phyloP scores from a whole-genome alignment of 2,113 vertebrate species.

The Orycteropus afer region DNA sequence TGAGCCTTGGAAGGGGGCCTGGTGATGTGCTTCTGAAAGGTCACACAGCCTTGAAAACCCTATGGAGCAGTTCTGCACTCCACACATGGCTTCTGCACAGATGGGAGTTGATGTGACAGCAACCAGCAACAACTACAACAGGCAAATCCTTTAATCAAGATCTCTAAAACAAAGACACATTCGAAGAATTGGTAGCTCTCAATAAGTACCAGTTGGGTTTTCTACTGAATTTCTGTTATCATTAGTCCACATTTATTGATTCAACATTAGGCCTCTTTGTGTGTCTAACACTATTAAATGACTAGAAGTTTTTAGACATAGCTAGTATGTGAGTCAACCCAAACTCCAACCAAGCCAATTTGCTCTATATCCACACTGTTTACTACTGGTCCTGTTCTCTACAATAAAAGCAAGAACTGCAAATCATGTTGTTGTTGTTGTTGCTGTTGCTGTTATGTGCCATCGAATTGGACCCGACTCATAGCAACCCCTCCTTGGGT shows the following conservation, averaged over 20 bases:
- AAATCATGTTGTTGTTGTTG: no score
- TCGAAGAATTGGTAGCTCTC: background rate
- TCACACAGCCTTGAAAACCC: no score
- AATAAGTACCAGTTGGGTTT: background rate
- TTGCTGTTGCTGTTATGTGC: no score
- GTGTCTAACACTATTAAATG: background rate
- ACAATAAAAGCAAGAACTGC: background rate
- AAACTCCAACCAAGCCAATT: background rate
- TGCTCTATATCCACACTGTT: accelerated
- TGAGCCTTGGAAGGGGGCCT: no score
- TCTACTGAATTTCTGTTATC: background rate
- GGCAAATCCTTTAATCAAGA: background rate
- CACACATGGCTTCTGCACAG: no score
- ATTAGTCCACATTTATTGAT: background rate
- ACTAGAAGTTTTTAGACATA: background rate
- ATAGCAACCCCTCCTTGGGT: no score
- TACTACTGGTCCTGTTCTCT: background rate
- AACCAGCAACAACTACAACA: background rate
- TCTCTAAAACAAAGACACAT: background rate
- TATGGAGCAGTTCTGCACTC: no score
- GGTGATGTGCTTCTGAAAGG: no score
- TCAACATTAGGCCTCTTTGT: background rate
- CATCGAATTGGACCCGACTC: no score
- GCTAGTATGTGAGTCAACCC: background rate
- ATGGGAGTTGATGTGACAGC: background rate